phyloP scores from a whole-genome alignment of 2,113 vertebrate genomes.

The Martes martes region DNA sequence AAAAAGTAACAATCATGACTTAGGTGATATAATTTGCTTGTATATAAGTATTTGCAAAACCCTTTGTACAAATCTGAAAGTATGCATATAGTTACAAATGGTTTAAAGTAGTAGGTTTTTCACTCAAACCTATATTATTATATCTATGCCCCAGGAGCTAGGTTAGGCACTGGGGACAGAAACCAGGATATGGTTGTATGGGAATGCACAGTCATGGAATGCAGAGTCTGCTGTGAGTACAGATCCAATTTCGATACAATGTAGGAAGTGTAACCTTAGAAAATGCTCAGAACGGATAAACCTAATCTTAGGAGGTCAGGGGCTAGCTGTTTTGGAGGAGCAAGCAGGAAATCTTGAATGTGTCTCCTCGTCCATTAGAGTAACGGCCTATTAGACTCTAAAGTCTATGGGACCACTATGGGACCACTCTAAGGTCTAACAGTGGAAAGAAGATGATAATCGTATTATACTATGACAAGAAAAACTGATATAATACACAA shows the following conservation, averaged over 20 bases:
- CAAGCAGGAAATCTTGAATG: not conserved
- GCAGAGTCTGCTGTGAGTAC: not conserved
- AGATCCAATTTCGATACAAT: not conserved
- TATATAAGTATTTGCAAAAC: not conserved
- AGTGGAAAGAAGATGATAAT: not conserved
- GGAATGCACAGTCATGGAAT: not conserved
- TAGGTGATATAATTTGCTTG: not conserved
- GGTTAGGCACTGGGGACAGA: not conserved
- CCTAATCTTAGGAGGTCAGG: not conserved
- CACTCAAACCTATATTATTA: not conserved
- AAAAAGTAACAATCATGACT: conserved; percentile 1
- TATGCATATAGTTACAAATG: not conserved
- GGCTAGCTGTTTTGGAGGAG: not conserved
- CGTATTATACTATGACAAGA: not conserved
- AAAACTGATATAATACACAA: not conserved
- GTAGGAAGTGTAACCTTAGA: not conserved
- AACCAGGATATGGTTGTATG: not conserved
- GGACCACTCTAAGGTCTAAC: not conserved
- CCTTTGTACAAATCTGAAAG: not conserved
- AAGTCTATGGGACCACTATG: not conserved
- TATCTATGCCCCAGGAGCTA: not conserved
- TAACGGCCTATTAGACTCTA: not conserved
- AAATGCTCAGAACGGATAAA: not conserved
- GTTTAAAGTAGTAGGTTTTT: conserved; percentile 34
- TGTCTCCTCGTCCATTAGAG: not conserved